Percentiles rank a stretch among this genome's conserved stretches.
phyloP scores from a whole-genome alignment of 1,140 invertebrate genomes.

The Ruditapes philippinarum region DNA sequence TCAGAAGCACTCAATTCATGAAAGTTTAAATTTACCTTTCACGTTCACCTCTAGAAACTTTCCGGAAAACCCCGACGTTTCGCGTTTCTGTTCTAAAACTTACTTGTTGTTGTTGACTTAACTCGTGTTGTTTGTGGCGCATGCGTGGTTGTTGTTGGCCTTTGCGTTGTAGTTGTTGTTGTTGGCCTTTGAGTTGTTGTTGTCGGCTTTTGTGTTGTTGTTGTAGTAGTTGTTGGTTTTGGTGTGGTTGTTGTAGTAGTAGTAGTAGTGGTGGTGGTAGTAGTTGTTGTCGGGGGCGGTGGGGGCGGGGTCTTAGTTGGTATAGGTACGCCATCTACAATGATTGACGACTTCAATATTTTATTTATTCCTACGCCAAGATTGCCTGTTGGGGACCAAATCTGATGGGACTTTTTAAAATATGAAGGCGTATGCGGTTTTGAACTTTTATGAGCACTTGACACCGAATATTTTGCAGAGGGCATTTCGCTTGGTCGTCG shows the following conservation, averaged over 20 bases:
- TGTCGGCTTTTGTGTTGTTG: not conserved
- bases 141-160: not conserved
- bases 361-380: constrained; percentile 44
- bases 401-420: constrained; percentile 37
- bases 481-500: not conserved
- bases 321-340: constrained; percentile 1
- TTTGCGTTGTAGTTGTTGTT: not conserved
- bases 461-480: not conserved
- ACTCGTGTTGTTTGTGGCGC: not conserved
- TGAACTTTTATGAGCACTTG: not conserved
- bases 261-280: not conserved
- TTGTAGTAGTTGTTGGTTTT: not conserved
- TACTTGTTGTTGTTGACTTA: constrained; percentile 15
- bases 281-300: not conserved
- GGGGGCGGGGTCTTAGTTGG: constrained; percentile 26
- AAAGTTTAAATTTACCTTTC: too few relatives aligned
- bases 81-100: not conserved
- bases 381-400: constrained; percentile 46
- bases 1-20: too few relatives aligned
- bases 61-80: not conserved
- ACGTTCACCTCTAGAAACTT: too few relatives aligned
- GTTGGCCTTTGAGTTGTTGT: not conserved
- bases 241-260: constrained; percentile 20
- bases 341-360: constrained; percentile 37
- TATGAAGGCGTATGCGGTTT: not conserved